Base-by-base conservation (phyloP, 2,113 vertebrate genomes). In the Galeopterus variegatus region DNA sequence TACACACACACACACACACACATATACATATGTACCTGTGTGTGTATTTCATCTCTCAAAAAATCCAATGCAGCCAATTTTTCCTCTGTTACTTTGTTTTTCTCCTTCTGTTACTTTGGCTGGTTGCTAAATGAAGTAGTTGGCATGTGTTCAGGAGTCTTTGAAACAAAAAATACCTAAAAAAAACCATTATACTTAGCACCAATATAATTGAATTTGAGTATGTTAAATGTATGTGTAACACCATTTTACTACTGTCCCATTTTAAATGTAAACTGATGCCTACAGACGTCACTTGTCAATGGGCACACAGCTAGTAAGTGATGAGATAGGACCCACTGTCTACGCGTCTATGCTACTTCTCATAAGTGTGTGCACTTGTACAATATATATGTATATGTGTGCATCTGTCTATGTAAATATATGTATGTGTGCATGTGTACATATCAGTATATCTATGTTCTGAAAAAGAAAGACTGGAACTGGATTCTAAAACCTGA, bases 131-230 rank as follows among this genome's bases (percentile, higher is more conserved):
- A 65, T 95, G 24, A 81, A 92, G 58, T 50, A 58, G 48, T 9
- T 87, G 33, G 48, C 18, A 45, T 77, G 21, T 86, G 36, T 64
- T 85, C 31, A 69, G 56, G 69, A 11, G 24, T 56, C 86, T 52
- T 92, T 88, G 56, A 50, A 85, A 84, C 28, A 93, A 75, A 93
- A 92, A 69, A 19, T 88, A 73, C 60, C 77, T 60, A 82, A 92
- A 88, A 21, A 50, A 28, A 41, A n/a, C n/a, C 52, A 60, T 84
- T 50, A 24, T 1, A 54, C 3, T 41, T 36, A 56, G 70, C 23
- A 88, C 9, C 5, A 81, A 41, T 41, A 7, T 56, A 69, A 76
- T 3, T 92, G 41, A 79, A 88, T 41, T 31, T 23, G 76, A 26
- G 10, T 62, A 13, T 92, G 33, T 45, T 82, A 52, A n/a, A 31